Evolutionary conservation across 1,140 invertebrate genomes (phyloP), one percentile per base, ranked within the genome.

Genomic region (Zaprionus ghesquierei): DNA sequence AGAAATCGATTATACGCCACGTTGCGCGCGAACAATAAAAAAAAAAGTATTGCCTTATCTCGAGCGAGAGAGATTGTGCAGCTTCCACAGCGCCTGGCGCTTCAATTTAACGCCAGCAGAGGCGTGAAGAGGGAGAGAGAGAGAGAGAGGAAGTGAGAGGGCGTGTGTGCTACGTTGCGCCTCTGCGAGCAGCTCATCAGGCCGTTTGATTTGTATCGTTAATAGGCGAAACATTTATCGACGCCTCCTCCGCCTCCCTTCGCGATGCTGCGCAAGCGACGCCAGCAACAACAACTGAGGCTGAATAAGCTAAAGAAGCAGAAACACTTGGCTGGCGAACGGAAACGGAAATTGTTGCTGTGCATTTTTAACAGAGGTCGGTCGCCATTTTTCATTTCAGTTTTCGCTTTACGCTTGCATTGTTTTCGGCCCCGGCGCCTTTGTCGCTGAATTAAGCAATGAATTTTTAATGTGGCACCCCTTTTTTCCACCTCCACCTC

Each of bases 1-100:
- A 54, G 75, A 87, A 84, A 89, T 89, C 84, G 84, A 89, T 89
- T 89, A 89, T 89, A 80, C 84, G 84, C 84, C 84, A 89, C 79
- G 84, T 82, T 89, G 68, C 50, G 22, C 84, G 68, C 71, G 60
- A 61, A 62, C 27, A 55, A 56, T 38, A 35, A 51, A 65, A 64
- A 31, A 50, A 68, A 41, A 18, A 50, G 29, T 69, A 58, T 41
- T 44, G 65, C 49, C 55, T 61, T 77, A 77, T 69, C 75, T 50
- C 35, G 12, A 38, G 49, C 69, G 75, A 72, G 12, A 38, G 49
- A 74, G 75, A 72, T 70, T 61, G 55, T 51, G 29, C 54, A 66
- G 33, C 61, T 41, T 72, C 35, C 55, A 25, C 25, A 46, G 35
- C 33, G 51, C 56, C 73, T 44, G 55, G 55, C 60, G 22, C 71